A percentile compares a stretch with the other conserved stretches of the same genome.
Conservation (phyloP, 2,888 invertebrate species). For the Merodon equestris region DNA sequence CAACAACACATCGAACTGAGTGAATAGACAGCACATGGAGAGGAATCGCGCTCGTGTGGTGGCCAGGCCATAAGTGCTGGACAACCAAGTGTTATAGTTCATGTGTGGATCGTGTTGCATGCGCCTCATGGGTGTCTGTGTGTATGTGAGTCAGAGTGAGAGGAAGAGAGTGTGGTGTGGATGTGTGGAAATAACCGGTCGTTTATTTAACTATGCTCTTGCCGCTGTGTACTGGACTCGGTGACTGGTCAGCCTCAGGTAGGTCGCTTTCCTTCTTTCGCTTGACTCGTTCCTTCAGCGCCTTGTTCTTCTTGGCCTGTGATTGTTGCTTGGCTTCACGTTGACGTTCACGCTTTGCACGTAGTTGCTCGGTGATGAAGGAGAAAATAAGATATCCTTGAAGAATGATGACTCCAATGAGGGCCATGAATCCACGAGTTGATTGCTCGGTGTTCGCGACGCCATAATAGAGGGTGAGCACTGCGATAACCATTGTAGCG, state of each 20-base stretch:
- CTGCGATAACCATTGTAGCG: constrained; percentile 91
- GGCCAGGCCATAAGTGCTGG: no score
- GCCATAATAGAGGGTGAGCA: constrained; percentile 98
- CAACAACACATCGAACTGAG: constrained; percentile 63
- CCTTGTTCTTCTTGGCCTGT: constrained; percentile 74
- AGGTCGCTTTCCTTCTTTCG: constrained; percentile 89
- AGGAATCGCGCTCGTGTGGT: no score
- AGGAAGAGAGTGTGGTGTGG: neutral
- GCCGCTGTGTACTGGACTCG: constrained; percentile 65
- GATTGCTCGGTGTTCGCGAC: constrained; percentile 83
- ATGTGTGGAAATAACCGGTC: no score
- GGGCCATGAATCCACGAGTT: constrained; percentile 85
- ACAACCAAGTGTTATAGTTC: no score
- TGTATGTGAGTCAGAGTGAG: constrained; percentile 16
- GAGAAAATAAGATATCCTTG: constrained; percentile 94
- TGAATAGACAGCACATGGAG: constrained; percentile 22
- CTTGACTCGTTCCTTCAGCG: constrained; percentile 82
- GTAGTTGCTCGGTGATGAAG: constrained; percentile 93
- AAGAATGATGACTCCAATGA: constrained; percentile 88
- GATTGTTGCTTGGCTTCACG: constrained; percentile 75
- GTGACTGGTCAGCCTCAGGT: constrained; percentile 93
- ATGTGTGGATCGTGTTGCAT: no score
- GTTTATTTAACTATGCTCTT: constrained; percentile 66
- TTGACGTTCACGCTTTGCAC: constrained; percentile 77
- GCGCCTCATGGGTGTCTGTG: constrained; percentile 37